Conservation (phyloP, 2,888 invertebrate species). For the Temnothorax unifasciatus region DNA sequence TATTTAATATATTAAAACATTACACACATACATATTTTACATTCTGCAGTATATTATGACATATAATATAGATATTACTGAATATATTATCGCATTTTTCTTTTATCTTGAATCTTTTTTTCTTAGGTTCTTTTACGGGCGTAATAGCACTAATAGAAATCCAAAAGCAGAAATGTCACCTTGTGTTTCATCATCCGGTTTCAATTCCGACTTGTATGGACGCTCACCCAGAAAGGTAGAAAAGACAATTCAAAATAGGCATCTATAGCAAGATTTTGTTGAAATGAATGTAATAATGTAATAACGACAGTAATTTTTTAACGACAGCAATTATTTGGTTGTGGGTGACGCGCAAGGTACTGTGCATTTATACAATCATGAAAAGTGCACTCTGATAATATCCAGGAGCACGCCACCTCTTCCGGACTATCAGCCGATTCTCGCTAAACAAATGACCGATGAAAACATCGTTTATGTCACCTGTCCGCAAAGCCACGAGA, state of each 20-base stretch:
- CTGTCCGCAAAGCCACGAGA: constrained; percentile 65
- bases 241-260: not conserved
- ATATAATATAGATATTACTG: not conserved
- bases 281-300: not conserved
- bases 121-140: constrained; percentile 74
- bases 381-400: constrained; percentile 61
- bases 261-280: not conserved
- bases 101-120: constrained; percentile 20
- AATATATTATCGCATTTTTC: not conserved
- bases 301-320: not conserved
- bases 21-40: no score
- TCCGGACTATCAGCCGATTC: constrained; percentile 67
- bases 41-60: no score
- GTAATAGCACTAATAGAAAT: constrained; percentile 74
- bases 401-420: constrained; percentile 65
- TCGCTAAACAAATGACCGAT: constrained; percentile 63
- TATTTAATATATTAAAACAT: not conserved
- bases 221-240: constrained; percentile 75
- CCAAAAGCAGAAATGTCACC: constrained; percentile 69
- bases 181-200: constrained; percentile 64
- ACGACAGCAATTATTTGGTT: constrained; percentile 74
- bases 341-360: constrained; percentile 70
- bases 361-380: constrained; percentile 75
- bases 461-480: constrained; percentile 71
- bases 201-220: constrained; percentile 74